A percentile compares a stretch with the other conserved stretches of the same genome.
These are phyloP conservation scores for Acridotheres tristis DNA, from an alignment of 2,797 vertebrate genomes.

Conservation along the genomic window DNA sequence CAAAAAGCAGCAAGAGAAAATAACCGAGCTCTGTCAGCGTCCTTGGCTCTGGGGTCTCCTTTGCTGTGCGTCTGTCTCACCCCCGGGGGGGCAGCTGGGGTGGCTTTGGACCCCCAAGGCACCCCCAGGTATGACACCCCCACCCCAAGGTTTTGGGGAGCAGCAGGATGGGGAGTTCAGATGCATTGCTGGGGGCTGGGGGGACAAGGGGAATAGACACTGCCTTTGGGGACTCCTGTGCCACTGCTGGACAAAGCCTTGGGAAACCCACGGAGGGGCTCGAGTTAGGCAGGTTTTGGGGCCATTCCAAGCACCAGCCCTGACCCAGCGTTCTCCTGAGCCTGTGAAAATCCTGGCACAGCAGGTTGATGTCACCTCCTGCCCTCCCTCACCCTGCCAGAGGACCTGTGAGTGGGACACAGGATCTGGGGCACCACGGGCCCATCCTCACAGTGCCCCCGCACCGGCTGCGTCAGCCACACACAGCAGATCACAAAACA, in stretches of 20 bases:
- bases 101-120: background rate
- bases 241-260: background rate
- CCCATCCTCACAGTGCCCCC: background rate
- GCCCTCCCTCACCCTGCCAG: background rate
- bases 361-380: fast-evolving
- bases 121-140: background rate
- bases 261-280: background rate
- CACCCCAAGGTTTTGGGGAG: background rate
- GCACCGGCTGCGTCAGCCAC: fast-evolving
- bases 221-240: background rate
- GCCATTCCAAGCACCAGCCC: background rate
- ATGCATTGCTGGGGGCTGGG: background rate
- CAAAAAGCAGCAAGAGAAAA: conserved; percentile 63
- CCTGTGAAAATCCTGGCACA: fast-evolving
- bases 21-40: conserved; percentile 62
- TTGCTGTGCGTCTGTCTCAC: conserved; percentile 2
- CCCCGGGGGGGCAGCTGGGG: background rate
- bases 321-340: background rate
- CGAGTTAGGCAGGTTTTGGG: background rate
- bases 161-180: fast-evolving
- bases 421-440: background rate
- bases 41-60: conserved; percentile 60
- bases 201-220: background rate
- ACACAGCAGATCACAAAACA: background rate
- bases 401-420: too few relatives aligned